A percentile compares a stretch with the other conserved stretches of the same genome.
These are phyloP conservation scores for Clitarchus hookeri DNA, from an alignment of 2,888 invertebrate genomes.

Conservation along the genomic window DNA sequence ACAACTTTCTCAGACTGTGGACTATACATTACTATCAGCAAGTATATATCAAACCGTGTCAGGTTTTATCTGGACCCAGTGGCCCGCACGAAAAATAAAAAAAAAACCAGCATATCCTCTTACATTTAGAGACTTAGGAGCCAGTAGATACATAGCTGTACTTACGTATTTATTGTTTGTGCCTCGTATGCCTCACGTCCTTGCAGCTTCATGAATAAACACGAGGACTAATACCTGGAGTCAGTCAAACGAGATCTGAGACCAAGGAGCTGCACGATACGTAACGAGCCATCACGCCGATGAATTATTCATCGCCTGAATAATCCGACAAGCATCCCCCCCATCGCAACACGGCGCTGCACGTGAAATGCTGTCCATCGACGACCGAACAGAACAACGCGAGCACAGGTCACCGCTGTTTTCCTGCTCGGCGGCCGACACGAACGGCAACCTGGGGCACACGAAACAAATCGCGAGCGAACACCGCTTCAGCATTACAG, in stretches of 20 bases:
- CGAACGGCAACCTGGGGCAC: not conserved
- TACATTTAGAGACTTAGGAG: no score
- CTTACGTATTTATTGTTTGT: not conserved
- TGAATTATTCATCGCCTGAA: not conserved
- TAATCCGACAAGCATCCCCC: not conserved
- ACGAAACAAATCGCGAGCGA: no score
- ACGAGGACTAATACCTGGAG: conserved; percentile 7
- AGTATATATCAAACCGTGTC: no score
- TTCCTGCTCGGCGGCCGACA: not conserved
- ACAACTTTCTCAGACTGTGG: no score
- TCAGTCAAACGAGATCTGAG: not conserved
- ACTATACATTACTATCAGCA: no score
- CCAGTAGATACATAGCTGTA: no score
- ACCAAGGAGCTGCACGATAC: not conserved
- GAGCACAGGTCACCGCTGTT: not conserved
- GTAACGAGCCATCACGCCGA: not conserved
- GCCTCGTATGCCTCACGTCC: not conserved
- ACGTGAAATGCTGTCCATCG: not conserved
- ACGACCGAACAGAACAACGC: not conserved
- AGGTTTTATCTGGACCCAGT: no score
- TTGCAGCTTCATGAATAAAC: not conserved
- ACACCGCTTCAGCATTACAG: no score
- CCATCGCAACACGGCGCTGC: not conserved
- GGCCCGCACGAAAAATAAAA: no score
- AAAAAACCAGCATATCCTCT: no score